Conservation (phyloP, 2,888 invertebrate genomes). For the Acanthosepion esculentum region DNA sequence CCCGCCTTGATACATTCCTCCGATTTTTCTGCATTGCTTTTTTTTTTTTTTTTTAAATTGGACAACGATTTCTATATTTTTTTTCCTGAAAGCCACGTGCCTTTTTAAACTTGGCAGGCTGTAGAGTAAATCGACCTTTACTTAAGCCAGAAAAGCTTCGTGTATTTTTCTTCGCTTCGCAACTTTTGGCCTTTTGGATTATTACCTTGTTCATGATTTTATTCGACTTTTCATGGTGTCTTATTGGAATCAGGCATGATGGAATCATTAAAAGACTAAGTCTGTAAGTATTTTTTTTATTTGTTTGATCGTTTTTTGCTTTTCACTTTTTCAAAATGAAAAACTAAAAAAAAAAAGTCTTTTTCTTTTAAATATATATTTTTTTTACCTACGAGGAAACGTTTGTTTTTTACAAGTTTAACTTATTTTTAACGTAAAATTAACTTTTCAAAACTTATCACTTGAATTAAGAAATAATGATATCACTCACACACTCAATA, state of each 20-base stretch:
- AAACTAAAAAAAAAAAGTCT: too few species aligned
- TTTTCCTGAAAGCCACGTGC: neutral
- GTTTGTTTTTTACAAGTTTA: too few species aligned
- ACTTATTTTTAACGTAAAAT: too few species aligned
- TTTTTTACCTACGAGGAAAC: too few species aligned
- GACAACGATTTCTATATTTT: neutral
- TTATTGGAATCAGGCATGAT: neutral
- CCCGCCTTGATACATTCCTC: constrained; percentile 10
- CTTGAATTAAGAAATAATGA: too few species aligned
- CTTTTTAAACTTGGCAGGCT: neutral
- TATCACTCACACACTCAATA: too few species aligned
- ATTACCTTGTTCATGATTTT: neutral
- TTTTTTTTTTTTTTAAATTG: neutral
- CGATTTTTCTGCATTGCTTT: neutral
- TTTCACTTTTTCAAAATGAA: too few species aligned
- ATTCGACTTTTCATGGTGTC: neutral
- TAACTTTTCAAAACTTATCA: too few species aligned
- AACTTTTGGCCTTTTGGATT: neutral
- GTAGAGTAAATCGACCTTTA: neutral
- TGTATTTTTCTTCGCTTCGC: neutral
- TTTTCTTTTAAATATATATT: too few species aligned
- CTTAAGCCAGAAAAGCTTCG: neutral
- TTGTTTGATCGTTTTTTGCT: neutral
- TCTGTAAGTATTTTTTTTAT: neutral
- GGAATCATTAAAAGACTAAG: neutral